phyloP scores from a whole-genome alignment of 2,888 invertebrate genomes.

The Tetheella fluctuosa region DNA sequence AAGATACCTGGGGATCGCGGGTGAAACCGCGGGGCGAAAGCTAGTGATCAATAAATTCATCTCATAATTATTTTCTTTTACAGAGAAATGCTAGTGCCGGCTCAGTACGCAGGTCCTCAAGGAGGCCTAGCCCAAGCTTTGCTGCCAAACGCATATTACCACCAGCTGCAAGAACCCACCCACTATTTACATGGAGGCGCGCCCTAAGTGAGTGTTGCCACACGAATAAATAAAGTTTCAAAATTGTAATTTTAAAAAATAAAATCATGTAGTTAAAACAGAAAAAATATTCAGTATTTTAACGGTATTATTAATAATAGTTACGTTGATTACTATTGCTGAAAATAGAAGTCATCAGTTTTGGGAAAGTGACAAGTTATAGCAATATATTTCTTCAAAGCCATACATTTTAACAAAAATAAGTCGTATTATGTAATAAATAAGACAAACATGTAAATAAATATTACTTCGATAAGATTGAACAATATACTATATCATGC shows the following conservation, averaged over 20 bases:
- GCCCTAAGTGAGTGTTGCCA: slow-evolving; percentile 45
- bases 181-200: slow-evolving; percentile 70
- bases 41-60: no score
- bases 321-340: neutral
- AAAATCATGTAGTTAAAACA: neutral
- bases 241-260: neutral
- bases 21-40: no score
- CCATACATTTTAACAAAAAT: no score
- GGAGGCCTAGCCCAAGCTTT: slow-evolving; percentile 68
- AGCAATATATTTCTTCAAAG: no score
- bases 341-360: neutral
- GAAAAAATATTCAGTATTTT: neutral
- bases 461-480: no score
- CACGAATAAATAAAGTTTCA: slow-evolving; percentile 6
- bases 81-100: slow-evolving; percentile 78
- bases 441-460: no score
- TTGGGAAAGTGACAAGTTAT: no score
- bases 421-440: no score
- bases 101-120: slow-evolving; percentile 74
- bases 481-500: no score
- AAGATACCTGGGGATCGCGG: no score
- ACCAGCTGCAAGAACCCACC: slow-evolving; percentile 72
- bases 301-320: neutral
- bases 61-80: neutral
- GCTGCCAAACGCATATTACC: slow-evolving; percentile 75